These are phyloP conservation scores for Euwallacea similis DNA, from an alignment of 1,140 invertebrate genomes.

Conservation along the genomic window DNA sequence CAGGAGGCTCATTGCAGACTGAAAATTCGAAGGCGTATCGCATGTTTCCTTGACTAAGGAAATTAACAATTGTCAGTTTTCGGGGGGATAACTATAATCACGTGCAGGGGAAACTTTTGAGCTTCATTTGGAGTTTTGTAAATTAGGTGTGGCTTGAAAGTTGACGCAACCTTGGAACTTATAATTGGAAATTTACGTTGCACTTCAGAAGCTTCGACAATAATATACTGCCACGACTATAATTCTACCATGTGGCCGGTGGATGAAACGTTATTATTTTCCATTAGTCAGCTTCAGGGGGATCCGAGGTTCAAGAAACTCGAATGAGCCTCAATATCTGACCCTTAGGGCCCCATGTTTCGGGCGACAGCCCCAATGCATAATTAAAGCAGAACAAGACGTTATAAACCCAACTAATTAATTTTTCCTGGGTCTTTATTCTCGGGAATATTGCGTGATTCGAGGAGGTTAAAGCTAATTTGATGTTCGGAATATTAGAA, in stretches of 20 bases:
- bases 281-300: no score
- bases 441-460: not conserved
- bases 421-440: not conserved
- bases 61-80: conserved; percentile 4
- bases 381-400: not conserved
- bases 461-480: not conserved
- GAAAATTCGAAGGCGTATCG: conserved; percentile 11
- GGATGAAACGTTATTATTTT: no score
- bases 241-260: no score
- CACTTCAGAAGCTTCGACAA: no score
- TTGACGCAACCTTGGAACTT: not conserved
- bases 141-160: not conserved
- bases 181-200: no score
- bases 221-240: no score
- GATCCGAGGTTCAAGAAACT: no score
- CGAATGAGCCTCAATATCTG: no score
- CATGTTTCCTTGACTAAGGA: not conserved
- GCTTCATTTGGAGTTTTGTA: not conserved
- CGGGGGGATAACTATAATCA: not conserved
- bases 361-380: not conserved
- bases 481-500: no score
- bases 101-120: not conserved
- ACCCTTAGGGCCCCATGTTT: no score
- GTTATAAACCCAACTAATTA: not conserved
- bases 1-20: conserved; percentile 29